These are phyloP conservation scores for Elysia crispata DNA, from an alignment of 2,888 invertebrate genomes.

Conservation along the genomic window DNA sequence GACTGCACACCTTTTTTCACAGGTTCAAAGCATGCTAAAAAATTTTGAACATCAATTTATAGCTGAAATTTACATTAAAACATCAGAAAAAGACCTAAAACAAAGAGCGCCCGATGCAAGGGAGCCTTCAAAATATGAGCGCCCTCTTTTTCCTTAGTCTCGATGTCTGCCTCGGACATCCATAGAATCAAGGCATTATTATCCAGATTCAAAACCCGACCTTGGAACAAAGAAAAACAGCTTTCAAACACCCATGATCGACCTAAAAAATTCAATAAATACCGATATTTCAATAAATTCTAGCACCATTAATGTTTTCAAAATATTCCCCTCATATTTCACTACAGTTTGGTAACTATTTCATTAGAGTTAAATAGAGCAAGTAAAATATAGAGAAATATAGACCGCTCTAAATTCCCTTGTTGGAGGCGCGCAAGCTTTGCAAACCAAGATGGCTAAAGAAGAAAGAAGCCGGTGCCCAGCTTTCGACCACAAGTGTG, in stretches of 20 bases:
- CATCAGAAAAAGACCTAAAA: no score
- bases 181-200: not conserved
- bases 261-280: not conserved
- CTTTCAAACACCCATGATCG: conserved; percentile 29
- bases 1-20: no score
- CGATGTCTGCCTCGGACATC: not conserved
- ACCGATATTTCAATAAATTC: not conserved
- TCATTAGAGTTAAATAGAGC: conserved; percentile 11
- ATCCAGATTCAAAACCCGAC: conserved; percentile 34
- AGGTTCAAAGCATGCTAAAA: no score
- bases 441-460: conserved; percentile 53
- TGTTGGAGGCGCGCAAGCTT: conserved; percentile 32
- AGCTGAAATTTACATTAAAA: no score
- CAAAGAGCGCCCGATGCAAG: no score
- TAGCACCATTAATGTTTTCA: not conserved
- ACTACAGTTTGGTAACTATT: conserved; percentile 25
- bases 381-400: conserved; percentile 47
- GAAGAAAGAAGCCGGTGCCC: conserved; percentile 53
- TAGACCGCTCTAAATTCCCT: conserved; percentile 37
- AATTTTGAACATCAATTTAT: no score
- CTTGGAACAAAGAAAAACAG: conserved; percentile 51
- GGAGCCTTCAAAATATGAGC: conserved; percentile 30
- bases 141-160: conserved; percentile 42
- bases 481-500: conserved; percentile 41
- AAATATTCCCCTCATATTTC: not conserved